Conservation (phyloP, 2,888 invertebrate species). For the Polydrusus pterygomalis region DNA sequence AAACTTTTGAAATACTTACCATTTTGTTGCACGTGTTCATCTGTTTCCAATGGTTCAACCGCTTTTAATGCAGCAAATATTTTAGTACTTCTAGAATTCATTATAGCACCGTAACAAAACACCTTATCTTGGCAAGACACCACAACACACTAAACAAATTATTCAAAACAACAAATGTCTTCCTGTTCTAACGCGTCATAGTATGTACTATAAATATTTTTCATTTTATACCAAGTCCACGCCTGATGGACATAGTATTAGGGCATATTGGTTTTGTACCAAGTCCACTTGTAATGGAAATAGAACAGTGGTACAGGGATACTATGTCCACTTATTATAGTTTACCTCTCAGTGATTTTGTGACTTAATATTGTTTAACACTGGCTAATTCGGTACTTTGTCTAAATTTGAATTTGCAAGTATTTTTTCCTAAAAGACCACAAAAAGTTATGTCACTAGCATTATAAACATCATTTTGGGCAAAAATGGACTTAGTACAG, state of each 20-base stretch:
- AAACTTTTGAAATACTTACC: background rate
- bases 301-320: background rate
- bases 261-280: background rate
- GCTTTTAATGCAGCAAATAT: slow-evolving; percentile 16
- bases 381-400: background rate
- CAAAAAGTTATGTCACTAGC: slow-evolving; percentile 11
- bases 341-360: slow-evolving; percentile 1
- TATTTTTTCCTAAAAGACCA: slow-evolving; percentile 3
- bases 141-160: background rate
- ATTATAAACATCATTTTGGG: slow-evolving; percentile 13
- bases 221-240: background rate
- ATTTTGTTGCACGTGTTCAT: background rate
- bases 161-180: background rate
- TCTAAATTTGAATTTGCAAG: background rate
- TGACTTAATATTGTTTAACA: slow-evolving; percentile 1
- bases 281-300: background rate
- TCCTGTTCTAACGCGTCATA: background rate
- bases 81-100: slow-evolving; percentile 20
- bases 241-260: slow-evolving; percentile 1
- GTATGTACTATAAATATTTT: background rate
- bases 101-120: background rate
- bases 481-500: slow-evolving; percentile 18
- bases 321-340: background rate
- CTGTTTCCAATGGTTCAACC: slow-evolving; percentile 2
- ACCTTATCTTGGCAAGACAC: slow-evolving; percentile 6